Evolutionary conservation across 2,797 vertebrate genomes (phyloP), one percentile per base, ranked within the genome.

Genomic region (Perodicticus potto): DNA sequence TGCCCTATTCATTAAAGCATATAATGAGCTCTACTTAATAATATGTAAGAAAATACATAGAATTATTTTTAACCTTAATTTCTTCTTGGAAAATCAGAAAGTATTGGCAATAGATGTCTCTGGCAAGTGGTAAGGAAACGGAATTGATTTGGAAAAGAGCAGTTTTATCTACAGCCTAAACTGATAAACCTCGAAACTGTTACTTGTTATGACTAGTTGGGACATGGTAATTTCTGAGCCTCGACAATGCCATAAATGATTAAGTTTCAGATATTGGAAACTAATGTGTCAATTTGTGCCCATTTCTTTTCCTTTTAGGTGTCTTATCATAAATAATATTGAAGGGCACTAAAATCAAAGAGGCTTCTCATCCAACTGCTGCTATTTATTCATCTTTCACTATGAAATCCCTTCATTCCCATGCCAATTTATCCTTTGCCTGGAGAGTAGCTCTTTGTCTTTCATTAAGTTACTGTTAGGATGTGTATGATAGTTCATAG

Each of bases 51-150:
- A 88, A 23, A 16, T 88, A 77, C 13, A 53, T 12, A 14, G 32
- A n/a, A 63, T 65, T 88, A 63, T 37, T 63, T 87, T 88, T 65
- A 77, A 37, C 32, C 32, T 43, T 77, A 77, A 86, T 88, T 88
- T 88, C 72, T 77, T 88, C 73, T 76, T 77, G 29, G 73, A 76
- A 76, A 88, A 63, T 65, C 72, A 77, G 32, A 37, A 86, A 70
- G 16, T 27, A 34, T 70, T 53, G 49, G n/a, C 45, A 85, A 85
- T 37, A 27, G 14, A 29, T 55, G 43, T 85, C 14, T 85, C 34
- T 70, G 65, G 14, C 23, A 69, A 53, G 65, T 53, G 45, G 32
- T 29, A 37, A 40, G 40, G 37, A 67, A 69, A 53, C 17, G 27
- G 25, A 49, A 65, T 29, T 67, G 23, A 67, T 37, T 25, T 22